Percentiles rank a stretch among this genome's conserved stretches.
Evolutionary conservation across 2,888 invertebrate species (phyloP).

Genomic region (Celastrina argiolus): DNA sequence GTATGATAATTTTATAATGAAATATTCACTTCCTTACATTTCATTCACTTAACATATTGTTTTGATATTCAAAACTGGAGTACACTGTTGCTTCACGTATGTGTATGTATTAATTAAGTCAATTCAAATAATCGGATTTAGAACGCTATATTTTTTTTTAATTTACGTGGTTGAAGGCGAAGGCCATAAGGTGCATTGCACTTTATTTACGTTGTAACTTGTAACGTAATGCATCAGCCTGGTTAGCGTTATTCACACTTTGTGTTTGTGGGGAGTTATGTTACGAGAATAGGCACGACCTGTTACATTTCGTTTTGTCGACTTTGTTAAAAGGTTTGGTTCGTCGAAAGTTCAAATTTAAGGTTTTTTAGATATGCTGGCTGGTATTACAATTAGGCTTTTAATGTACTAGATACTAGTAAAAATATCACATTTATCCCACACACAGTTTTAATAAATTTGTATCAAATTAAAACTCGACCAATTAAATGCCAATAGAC

Average conservation of each 20-base stretch:
- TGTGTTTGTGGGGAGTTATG: neutral
- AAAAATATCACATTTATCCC: too few relatives aligned
- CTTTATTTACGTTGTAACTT: constrained; percentile 5
- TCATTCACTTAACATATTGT: neutral
- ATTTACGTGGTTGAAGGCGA: neutral
- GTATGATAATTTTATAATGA: neutral
- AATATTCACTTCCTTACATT: neutral
- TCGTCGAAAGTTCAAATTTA: too few relatives aligned
- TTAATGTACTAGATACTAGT: too few relatives aligned
- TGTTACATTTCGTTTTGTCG: neutral
- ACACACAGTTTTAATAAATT: neutral
- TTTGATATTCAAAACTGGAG: too few relatives aligned
- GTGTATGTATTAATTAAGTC: neutral
- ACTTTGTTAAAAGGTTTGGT: neutral
- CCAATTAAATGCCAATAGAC: neutral
- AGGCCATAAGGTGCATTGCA: constrained; percentile 3
- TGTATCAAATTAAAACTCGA: neutral
- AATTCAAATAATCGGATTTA: neutral
- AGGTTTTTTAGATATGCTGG: too few relatives aligned
- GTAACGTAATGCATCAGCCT: constrained; percentile 5
- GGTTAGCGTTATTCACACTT: neutral
- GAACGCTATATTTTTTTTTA: neutral
- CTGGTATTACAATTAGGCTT: too few relatives aligned
- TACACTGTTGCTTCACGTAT: too few relatives aligned
- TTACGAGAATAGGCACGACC: neutral